phyloP scores from a whole-genome alignment of 2,113 vertebrate species.

The Taxidea taxus region DNA sequence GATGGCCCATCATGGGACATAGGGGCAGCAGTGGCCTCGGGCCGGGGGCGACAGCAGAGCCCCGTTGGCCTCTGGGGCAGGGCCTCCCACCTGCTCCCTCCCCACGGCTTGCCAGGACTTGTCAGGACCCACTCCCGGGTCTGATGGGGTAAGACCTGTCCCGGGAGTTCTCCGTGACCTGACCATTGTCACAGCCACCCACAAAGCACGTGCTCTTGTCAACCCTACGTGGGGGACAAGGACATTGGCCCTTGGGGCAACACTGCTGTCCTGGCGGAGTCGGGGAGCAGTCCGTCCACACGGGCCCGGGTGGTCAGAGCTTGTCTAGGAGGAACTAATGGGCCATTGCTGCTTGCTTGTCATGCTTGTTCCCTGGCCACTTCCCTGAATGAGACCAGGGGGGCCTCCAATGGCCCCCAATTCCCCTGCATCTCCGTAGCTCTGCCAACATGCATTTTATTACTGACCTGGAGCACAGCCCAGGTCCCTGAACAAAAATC shows the following conservation, averaged over 20 bases:
- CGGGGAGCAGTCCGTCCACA: accelerated
- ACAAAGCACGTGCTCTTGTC: accelerated
- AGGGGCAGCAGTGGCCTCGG: neutral
- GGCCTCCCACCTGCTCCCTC: accelerated
- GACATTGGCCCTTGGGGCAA: neutral
- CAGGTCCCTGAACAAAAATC: constrained; percentile 10
- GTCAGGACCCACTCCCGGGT: accelerated
- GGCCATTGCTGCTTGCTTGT: accelerated
- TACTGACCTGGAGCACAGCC: constrained; percentile 6
- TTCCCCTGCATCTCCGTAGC: neutral
- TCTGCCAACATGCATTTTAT: neutral
- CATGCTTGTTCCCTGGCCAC: neutral
- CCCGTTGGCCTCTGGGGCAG: accelerated
- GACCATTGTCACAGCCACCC: accelerated
- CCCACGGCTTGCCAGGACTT: accelerated
- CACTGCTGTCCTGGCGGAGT: too few species aligned
- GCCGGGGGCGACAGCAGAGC: accelerated
- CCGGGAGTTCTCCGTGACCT: neutral
- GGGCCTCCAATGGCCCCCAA: neutral
- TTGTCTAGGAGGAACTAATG: neutral
- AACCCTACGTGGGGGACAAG: accelerated
- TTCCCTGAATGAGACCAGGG: neutral
- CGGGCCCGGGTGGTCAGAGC: accelerated
- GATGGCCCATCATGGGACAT: accelerated
- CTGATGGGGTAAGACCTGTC: accelerated